These are phyloP conservation scores for Meloidogyne hapla DNA, from an alignment of 1,140 invertebrate species.

Conservation along the genomic window DNA sequence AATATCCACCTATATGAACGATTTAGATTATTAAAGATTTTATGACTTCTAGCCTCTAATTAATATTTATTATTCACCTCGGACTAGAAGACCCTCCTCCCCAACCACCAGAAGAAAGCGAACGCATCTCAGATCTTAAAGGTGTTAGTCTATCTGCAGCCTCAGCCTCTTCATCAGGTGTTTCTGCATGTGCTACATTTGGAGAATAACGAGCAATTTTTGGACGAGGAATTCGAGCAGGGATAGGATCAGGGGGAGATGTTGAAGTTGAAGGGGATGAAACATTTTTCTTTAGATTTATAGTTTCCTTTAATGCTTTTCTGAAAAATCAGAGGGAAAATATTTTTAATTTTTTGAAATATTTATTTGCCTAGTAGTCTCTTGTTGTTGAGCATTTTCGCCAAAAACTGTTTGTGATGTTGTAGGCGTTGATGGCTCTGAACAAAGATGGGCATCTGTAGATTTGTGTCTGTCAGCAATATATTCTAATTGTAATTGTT, in stretches of 20 bases:
- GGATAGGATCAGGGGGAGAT: constrained; percentile 40
- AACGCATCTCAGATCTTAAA: constrained; percentile 49
- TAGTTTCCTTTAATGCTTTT: constrained; percentile 49
- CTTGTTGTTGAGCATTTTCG: constrained; percentile 4
- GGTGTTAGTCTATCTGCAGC: constrained; percentile 49
- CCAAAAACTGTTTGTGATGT: constrained; percentile 31
- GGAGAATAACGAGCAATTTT: constrained; percentile 46
- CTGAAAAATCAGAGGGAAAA: background rate
- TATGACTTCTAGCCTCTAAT: background rate
- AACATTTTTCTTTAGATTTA: constrained; percentile 43
- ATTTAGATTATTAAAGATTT: too few species aligned
- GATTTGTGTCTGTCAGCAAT: constrained; percentile 39
- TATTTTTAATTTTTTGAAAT: background rate
- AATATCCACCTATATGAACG: constrained; percentile 23
- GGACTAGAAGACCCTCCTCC: background rate
- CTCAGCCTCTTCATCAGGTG: constrained; percentile 45
- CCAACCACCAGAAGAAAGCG: constrained; percentile 24
- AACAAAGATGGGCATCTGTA: background rate
- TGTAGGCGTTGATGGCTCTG: constrained; percentile 36
- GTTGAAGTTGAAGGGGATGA: constrained; percentile 12
- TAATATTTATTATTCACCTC: background rate
- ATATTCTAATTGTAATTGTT: constrained; percentile 41
- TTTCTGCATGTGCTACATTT: constrained; percentile 38
- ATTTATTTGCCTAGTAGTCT: constrained; percentile 3
- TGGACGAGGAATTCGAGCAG: constrained; percentile 48